Evolutionary conservation across 2,113 vertebrate species (phyloP), one percentile per base, ranked within the genome.

Genomic region (Scalopus aquaticus): DNA sequence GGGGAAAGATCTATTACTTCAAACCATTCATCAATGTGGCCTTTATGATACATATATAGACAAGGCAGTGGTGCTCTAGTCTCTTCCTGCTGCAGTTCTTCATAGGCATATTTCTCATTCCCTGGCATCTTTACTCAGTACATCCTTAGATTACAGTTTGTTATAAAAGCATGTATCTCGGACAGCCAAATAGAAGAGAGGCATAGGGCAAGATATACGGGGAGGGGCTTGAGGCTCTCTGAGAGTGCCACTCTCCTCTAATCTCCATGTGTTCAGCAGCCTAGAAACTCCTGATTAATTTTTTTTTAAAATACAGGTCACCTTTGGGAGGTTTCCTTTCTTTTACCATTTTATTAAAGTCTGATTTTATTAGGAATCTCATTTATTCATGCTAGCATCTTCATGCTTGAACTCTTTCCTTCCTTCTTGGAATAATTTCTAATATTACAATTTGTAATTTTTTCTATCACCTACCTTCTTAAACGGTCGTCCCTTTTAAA

Each of bases 1-100:
- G 99, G 99, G 10, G 97, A 99, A 99, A 74, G 99, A 99, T 97
- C 99, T 98, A 97, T 99, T 97, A 99, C 99, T 98, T 99, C 99
- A 97, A 99, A 99, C 99, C 99, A 99, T 97, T 54, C 17, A 4
- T 19, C 46, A 54, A 10, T 20, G 16, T 16, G 30, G n/a, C 99
- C 98, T 98, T 99, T 99, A 76, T 99, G 99, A 96, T 99, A 99
- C 97, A 98, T 99, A 98, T 99, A 99, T 97, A 99, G 99, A 97
- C 99, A 99, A 97, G 99, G 99, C 98, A 99, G 98, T 64, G 99
- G 98, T 80, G 99, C 99, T 90, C 99, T 99, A 88, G 99, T 99
- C 97, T 99, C 99, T 84, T 99, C 99, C 97, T 99, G 99, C 65
- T 98, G 97, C 97, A 99, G 98, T 89, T 99, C 99, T 97, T 99